These are phyloP conservation scores for Lysiphlebus fabarum DNA, from an alignment of 1,140 invertebrate species.

Conservation along the genomic window DNA sequence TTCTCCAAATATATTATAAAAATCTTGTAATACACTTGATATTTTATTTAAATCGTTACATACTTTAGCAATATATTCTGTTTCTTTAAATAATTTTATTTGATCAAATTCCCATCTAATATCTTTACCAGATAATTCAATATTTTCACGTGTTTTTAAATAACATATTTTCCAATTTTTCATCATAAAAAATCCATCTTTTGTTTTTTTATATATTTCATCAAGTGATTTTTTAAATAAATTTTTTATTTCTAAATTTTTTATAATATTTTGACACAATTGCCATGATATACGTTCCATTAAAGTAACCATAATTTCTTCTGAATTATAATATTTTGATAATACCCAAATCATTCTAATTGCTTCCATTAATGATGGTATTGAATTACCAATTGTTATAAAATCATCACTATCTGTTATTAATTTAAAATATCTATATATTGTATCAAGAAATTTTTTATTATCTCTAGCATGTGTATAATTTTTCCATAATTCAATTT, in stretches of 20 bases:
- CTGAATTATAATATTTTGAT: conserved; percentile 69
- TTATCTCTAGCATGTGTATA: conserved; percentile 82
- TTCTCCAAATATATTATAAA: conserved; percentile 83
- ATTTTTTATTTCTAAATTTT: conserved; percentile 66
- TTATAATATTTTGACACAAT: conserved; percentile 71
- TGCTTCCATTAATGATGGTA: conserved; percentile 76
- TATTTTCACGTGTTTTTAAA: conserved; percentile 69
- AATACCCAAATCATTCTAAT: conserved; percentile 81
- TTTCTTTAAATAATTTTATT: conserved; percentile 72
- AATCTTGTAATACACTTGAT: conserved; percentile 72
- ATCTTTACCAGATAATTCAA: conserved; percentile 78
- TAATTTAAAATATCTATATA: conserved; percentile 77
- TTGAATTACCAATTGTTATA: conserved; percentile 64
- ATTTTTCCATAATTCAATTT: conserved; percentile 63
- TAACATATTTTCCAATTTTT: conserved; percentile 74
- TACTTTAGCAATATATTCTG: conserved; percentile 78
- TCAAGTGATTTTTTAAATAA: conserved; percentile 64
- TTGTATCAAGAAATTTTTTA: conserved; percentile 75
- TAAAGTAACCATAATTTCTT: conserved; percentile 73
- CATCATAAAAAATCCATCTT: conserved; percentile 66
- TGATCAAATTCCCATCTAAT: conserved; percentile 88
- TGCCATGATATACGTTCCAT: conserved; percentile 79
- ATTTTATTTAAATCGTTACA: conserved; percentile 73
- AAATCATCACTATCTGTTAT: conserved; percentile 71
- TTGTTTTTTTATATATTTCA: conserved; percentile 56